These are phyloP conservation scores for Meandrusa payeni DNA, from an alignment of 2,888 invertebrate species.

Conservation along the genomic window DNA sequence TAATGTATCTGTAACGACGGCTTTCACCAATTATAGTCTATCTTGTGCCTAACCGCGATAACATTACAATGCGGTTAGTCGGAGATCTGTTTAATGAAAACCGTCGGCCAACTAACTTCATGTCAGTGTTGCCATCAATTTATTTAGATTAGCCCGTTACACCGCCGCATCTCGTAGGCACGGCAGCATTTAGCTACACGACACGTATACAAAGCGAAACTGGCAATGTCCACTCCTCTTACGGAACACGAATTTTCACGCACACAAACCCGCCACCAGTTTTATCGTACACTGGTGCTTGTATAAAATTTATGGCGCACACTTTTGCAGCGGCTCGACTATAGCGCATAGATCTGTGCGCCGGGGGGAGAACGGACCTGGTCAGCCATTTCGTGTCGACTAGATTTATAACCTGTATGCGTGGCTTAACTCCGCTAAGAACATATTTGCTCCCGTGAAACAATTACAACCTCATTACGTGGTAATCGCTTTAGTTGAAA, in stretches of 20 bases:
- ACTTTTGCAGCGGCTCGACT: conserved; percentile 64
- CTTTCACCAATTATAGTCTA: not conserved
- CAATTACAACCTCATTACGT: conserved; percentile 17
- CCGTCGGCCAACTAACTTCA: conserved; percentile 49
- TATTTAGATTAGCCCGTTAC: conserved; percentile 65
- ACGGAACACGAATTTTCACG: conserved; percentile 71
- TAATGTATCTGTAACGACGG: too few relatives aligned
- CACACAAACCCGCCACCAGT: conserved; percentile 62
- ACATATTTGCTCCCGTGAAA: conserved; percentile 35
- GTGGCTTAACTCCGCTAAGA: conserved; percentile 68
- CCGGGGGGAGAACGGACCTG: conserved; percentile 60
- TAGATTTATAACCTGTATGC: conserved; percentile 77
- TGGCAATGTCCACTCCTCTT: conserved; percentile 70
- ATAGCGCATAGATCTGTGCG: conserved; percentile 66
- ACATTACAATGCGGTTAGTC: conserved; percentile 33
- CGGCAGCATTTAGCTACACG: conserved; percentile 39
- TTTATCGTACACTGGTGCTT: conserved; percentile 73
- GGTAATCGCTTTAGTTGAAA: conserved; percentile 11
- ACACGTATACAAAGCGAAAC: conserved; percentile 67
- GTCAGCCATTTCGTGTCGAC: conserved; percentile 79
- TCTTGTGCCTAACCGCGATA: conserved; percentile 2
- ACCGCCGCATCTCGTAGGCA: conserved; percentile 46
- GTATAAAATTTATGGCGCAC: conserved; percentile 80
- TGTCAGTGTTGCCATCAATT: conserved; percentile 53
- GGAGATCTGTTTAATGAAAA: conserved; percentile 51